Percentiles rank a stretch among this genome's conserved stretches.
phyloP scores from a whole-genome alignment of 1,140 invertebrate species.

The Stegodyphus mimosarum region DNA sequence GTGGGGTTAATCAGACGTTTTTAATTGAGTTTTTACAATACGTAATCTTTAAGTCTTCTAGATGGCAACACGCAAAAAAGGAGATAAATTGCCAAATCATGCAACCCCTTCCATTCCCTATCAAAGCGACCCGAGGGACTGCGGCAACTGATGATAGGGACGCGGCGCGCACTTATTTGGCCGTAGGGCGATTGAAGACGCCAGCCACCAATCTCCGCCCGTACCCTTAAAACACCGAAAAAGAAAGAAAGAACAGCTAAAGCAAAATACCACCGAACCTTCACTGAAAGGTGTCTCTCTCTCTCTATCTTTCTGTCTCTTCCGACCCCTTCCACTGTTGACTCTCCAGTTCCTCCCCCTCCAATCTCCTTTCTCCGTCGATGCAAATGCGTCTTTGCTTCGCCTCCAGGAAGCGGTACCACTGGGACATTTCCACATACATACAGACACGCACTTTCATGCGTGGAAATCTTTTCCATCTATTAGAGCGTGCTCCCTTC shows the following conservation, averaged over 20 bases:
- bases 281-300: conserved; percentile 35
- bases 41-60: no score
- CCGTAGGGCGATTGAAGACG: conserved; percentile 41
- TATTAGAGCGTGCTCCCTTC: conserved; percentile 41
- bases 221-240: conserved; percentile 27
- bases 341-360: conserved; percentile 11
- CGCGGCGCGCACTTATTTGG: conserved; percentile 29
- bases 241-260: conserved; percentile 47
- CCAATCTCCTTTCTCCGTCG: conserved; percentile 1
- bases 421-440: conserved; percentile 12
- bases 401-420: conserved; percentile 22
- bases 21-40: no score
- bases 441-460: conserved; percentile 17
- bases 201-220: neutral
- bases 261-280: conserved; percentile 4
- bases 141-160: conserved; percentile 16
- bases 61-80: neutral
- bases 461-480: conserved; percentile 45
- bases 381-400: conserved; percentile 41
- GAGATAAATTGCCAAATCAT: conserved; percentile 17
- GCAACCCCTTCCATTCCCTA: conserved; percentile 20
- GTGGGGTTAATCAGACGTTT: no score
- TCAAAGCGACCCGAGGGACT: conserved; percentile 51
- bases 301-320: neutral
- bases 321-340: conserved; percentile 9